A percentile compares a stretch with the other conserved stretches of the same genome.
These are phyloP conservation scores for Lepus timidus DNA, from an alignment of 2,113 vertebrate species.

Conservation along the genomic window DNA sequence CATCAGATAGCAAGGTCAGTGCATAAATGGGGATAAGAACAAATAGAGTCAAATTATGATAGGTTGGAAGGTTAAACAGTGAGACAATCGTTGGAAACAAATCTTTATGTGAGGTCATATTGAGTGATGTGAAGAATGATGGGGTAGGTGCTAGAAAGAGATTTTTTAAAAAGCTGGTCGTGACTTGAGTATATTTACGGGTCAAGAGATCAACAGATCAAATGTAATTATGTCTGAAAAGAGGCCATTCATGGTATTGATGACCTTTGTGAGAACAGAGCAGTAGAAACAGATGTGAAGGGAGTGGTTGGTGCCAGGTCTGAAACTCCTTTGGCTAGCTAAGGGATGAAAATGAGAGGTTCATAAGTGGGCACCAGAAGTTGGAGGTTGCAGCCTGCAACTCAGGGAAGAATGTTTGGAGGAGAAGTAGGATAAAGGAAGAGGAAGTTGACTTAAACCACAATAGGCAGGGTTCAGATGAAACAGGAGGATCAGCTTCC, in stretches of 20 bases:
- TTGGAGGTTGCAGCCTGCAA: constrained; percentile 4
- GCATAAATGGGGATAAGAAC: not conserved
- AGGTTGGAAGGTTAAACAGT: not conserved
- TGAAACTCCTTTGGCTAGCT: constrained; percentile 9
- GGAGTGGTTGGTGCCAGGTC: not conserved
- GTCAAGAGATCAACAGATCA: constrained; percentile 2
- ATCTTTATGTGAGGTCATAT: not conserved
- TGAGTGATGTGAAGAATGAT: constrained; percentile 12
- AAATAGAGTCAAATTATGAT: constrained; percentile 28
- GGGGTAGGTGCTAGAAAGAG: not conserved
- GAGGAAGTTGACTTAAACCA: constrained; percentile 73
- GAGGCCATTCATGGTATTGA: not conserved
- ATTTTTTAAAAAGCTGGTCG: not conserved
- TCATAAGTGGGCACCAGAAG: not conserved
- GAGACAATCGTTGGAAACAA: not conserved
- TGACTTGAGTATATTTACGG: not conserved
- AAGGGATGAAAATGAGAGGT: not conserved
- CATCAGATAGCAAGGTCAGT: not conserved
- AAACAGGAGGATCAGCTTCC: constrained; percentile 71
- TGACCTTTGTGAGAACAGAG: not conserved
- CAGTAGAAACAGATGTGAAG: not conserved
- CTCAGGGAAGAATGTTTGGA: constrained; percentile 46
- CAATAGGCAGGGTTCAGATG: constrained; percentile 63
- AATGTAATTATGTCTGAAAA: constrained; percentile 8
- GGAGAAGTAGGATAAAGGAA: constrained; percentile 76